A percentile compares a stretch with the other conserved stretches of the same genome.
These are phyloP conservation scores for Rhagoletis zephyria DNA, from an alignment of 1,140 invertebrate species.

Conservation along the genomic window DNA sequence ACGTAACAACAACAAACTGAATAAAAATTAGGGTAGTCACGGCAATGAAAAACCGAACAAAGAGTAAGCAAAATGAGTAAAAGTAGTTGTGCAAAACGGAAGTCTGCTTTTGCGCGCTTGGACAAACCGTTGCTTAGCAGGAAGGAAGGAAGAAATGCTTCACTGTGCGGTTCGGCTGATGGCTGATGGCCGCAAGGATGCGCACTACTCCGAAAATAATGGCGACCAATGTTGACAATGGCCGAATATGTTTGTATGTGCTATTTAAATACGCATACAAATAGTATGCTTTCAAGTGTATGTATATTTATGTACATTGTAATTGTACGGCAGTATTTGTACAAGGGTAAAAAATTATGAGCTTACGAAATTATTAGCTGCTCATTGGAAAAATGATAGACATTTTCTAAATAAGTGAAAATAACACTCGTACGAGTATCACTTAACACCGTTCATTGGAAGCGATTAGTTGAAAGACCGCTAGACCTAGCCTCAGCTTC, in stretches of 20 bases:
- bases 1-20: conserved; percentile 26
- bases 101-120: conserved; percentile 35
- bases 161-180: conserved; percentile 53
- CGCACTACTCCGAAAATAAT: conserved; percentile 53
- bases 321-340: too few relatives aligned
- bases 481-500: too few relatives aligned
- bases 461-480: too few relatives aligned
- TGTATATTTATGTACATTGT: neutral
- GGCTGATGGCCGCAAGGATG: conserved; percentile 52
- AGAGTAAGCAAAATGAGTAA: neutral
- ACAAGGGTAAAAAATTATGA: too few relatives aligned
- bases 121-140: conserved; percentile 25
- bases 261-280: neutral
- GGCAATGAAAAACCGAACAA: neutral
- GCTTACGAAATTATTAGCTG: too few relatives aligned
- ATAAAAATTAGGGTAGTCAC: conserved; percentile 6
- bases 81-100: conserved; percentile 3
- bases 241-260: too few relatives aligned
- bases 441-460: too few relatives aligned
- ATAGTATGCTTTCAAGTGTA: neutral
- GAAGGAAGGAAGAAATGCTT: conserved; percentile 59
- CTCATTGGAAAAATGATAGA: too few relatives aligned
- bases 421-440: too few relatives aligned
- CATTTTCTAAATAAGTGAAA: too few relatives aligned
- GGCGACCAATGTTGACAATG: conserved; percentile 29